A percentile compares a stretch with the other conserved stretches of the same genome.
These are phyloP conservation scores for Patella ulyssiponensis DNA, from an alignment of 2,888 invertebrate genomes.

Conservation along the genomic window DNA sequence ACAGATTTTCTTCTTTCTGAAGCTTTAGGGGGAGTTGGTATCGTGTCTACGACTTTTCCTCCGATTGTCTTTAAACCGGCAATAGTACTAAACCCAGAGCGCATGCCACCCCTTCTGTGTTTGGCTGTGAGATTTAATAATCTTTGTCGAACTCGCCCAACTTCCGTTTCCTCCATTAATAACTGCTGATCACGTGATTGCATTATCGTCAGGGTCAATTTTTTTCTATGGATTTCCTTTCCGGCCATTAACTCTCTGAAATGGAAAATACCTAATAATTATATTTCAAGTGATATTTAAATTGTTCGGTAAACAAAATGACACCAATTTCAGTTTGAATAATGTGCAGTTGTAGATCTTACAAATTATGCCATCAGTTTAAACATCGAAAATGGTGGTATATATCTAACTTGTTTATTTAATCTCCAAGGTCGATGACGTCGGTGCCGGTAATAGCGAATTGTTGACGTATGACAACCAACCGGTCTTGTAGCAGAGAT, in stretches of 20 bases:
- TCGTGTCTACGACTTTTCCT: background rate
- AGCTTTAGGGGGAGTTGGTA: no score
- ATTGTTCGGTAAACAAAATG: background rate
- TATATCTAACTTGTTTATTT: no score
- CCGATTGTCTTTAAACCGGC: background rate
- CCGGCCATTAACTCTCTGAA: slow-evolving; percentile 62
- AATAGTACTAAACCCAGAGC: background rate
- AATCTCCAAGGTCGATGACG: no score
- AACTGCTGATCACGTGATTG: slow-evolving; percentile 48
- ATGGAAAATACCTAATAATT: background rate
- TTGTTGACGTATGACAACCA: no score
- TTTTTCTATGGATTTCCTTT: slow-evolving; percentile 56
- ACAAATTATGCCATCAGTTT: no score
- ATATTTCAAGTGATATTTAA: background rate
- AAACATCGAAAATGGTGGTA: no score
- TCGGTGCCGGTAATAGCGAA: no score
- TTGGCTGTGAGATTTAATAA: slow-evolving; percentile 56
- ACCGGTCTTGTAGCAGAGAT: no score
- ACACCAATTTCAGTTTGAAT: background rate
- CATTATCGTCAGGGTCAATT: slow-evolving; percentile 54
- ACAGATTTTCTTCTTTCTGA: no score
- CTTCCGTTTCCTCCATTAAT: slow-evolving; percentile 59
- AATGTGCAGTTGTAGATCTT: slow-evolving; percentile 13
- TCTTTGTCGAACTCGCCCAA: slow-evolving; percentile 55
- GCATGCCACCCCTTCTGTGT: slow-evolving; percentile 44